A percentile compares a stretch with the other conserved stretches of the same genome.
Evolutionary conservation across 1,140 invertebrate species (phyloP).

Genomic region (Micrasema longulum): DNA sequence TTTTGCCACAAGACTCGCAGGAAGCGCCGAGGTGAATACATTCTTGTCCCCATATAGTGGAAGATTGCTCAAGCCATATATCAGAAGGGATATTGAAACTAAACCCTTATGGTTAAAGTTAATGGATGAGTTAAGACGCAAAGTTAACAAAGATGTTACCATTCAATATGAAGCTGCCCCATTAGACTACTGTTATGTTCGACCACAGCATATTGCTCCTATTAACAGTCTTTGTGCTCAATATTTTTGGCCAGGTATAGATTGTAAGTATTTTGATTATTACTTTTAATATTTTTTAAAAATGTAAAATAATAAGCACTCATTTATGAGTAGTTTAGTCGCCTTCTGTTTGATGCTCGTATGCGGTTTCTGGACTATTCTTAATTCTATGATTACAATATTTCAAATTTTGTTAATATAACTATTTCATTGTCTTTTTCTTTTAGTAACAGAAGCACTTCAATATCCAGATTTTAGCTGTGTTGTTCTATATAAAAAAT

Average conservation of each 20-base stretch:
- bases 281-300: no score
- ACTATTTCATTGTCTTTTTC: constrained; percentile 59
- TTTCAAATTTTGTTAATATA: no score
- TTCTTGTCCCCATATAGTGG: constrained; percentile 74
- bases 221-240: constrained; percentile 85
- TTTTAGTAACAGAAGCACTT: constrained; percentile 86
- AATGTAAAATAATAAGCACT: no score
- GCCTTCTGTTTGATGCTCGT: no score
- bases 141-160: constrained; percentile 71
- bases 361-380: no score
- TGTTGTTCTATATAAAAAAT: constrained; percentile 85
- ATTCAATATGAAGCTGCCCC: constrained; percentile 58
- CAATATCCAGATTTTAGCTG: constrained; percentile 94
- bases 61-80: constrained; percentile 82
- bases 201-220: constrained; percentile 88
- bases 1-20: constrained; percentile 40
- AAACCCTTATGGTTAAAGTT: constrained; percentile 78
- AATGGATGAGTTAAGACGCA: constrained; percentile 76
- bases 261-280: constrained; percentile 81
- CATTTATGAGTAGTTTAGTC: no score
- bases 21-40: constrained; percentile 61
- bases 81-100: constrained; percentile 75
- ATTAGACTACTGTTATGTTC: constrained; percentile 84
- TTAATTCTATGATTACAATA: no score
- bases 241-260: constrained; percentile 93